A percentile compares a stretch with the other conserved stretches of the same genome.
phyloP scores from a whole-genome alignment of 2,888 invertebrate species.

The Axea sp. region DNA sequence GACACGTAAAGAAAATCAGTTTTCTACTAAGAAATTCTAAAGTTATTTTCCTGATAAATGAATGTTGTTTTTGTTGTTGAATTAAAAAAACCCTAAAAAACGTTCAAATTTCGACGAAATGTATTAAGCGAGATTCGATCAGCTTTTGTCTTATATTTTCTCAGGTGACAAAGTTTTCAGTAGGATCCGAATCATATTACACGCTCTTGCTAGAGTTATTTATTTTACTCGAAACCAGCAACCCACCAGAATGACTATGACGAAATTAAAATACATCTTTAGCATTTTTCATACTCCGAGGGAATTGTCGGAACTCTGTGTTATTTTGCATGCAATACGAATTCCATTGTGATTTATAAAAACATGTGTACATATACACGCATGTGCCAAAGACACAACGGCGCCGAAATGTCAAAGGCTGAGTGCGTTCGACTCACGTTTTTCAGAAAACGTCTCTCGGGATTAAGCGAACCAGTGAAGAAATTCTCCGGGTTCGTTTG shows the following conservation, averaged over 20 bases:
- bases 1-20: slow-evolving; percentile 13
- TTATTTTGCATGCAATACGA: slow-evolving; percentile 7
- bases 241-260: background rate
- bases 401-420: slow-evolving; percentile 49
- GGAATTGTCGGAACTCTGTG: slow-evolving; percentile 4
- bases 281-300: slow-evolving; percentile 12
- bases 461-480: slow-evolving; percentile 56
- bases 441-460: slow-evolving; percentile 52
- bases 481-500: slow-evolving; percentile 60
- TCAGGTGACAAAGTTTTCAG: slow-evolving; percentile 7
- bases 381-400: background rate
- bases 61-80: slow-evolving; percentile 15
- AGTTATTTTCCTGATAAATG: background rate
- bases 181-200: slow-evolving; percentile 13
- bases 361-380: slow-evolving; percentile 5
- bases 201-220: background rate
- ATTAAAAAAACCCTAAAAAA: slow-evolving; percentile 2
- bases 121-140: background rate
- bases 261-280: slow-evolving; percentile 37
- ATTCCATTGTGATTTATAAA: slow-evolving; percentile 39
- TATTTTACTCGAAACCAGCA: background rate
- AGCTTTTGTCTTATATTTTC: slow-evolving; percentile 16
- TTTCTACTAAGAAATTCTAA: background rate
- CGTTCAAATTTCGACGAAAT: background rate
- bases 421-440: slow-evolving; percentile 58